Conservation (phyloP, 1,140 invertebrate genomes). For the Orchestia grillus region DNA sequence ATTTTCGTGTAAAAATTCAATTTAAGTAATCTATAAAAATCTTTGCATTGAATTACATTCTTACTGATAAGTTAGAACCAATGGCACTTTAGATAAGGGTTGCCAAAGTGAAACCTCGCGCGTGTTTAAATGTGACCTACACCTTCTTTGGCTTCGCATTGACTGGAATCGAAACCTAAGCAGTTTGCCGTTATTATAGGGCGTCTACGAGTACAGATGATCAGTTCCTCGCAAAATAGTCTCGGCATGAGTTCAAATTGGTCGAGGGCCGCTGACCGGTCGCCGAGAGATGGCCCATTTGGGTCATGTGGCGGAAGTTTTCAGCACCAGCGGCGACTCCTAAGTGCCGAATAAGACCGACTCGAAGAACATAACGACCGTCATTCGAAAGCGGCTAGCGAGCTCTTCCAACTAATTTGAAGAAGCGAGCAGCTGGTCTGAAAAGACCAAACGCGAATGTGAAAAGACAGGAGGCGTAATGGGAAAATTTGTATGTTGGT, state of each 20-base stretch:
- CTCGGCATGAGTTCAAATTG: not conserved
- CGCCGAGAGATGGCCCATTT: not conserved
- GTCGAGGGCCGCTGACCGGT: slow-evolving; percentile 11
- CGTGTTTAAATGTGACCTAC: not conserved
- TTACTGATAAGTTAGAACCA: too few relatives aligned
- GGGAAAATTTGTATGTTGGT: not conserved
- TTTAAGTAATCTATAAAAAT: too few relatives aligned
- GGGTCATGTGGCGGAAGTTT: not conserved
- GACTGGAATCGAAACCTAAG: not conserved
- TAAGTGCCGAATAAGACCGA: slow-evolving; percentile 22
- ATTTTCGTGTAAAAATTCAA: too few relatives aligned
- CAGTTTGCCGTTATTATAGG: not conserved
- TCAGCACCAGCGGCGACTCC: not conserved
- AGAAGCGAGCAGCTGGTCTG: not conserved
- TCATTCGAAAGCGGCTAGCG: not conserved
- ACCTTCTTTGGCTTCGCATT: not conserved
- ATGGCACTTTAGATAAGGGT: too few relatives aligned
- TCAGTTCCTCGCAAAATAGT: not conserved
- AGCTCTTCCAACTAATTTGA: slow-evolving; percentile 36
- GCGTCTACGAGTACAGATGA: not conserved
- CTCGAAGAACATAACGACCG: not conserved
- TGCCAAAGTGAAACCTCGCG: too few relatives aligned
- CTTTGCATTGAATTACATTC: too few relatives aligned
- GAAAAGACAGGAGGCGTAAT: not conserved
- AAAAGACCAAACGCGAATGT: not conserved